Base-by-base conservation (phyloP, 2,113 vertebrate species). In the Morphnarchus princeps region DNA sequence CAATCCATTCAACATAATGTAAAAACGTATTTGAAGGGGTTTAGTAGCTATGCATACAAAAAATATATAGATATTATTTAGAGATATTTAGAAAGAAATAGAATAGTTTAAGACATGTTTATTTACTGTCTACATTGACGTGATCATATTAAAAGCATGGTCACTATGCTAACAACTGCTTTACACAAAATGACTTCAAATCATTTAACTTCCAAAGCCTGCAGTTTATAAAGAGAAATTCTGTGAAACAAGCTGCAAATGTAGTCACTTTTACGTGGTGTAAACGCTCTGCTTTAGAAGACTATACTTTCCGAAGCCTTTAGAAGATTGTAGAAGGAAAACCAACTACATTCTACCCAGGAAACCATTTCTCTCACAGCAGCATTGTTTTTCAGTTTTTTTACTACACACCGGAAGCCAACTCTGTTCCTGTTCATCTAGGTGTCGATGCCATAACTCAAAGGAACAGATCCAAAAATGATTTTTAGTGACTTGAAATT, bases 311-410 rank as follows among this genome's bases (percentile, higher is more conserved):
- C 80, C 18, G 49, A 90, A 90, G 54, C 25, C 62, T 73, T 93
- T 65, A 93, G 62, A 96, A 40, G 34, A n/a, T 54, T 81, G 45
- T 13, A 66, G 76, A 66, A 91, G 55, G 74, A 95, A 93, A 95
- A 78, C 25, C 85, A 43, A 58, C 24, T 24, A 62, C 63, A 66
- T 92, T 94, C 45, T 91, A 61, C 63, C 72, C 92, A 82, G 91
- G 90, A 97, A 97, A 90, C 83, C 47, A 92, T 88, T 80, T 89
- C 70, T 73, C 71, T 92, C 86, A 81, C 18, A 7, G 58, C 50
- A 93, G 72, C 50, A 40, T 25, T 94, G 82, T 89, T 93, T 84
- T 90, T 94, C 84, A 78, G 88, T 90, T 87, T 81, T 94, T 73
- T 74, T 59, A 93, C 72, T 96, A 54, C 26, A 85, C 36, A 76